These are phyloP conservation scores for Peromyscus polionotus DNA, from an alignment of 2,113 vertebrate species.

Conservation along the genomic window DNA sequence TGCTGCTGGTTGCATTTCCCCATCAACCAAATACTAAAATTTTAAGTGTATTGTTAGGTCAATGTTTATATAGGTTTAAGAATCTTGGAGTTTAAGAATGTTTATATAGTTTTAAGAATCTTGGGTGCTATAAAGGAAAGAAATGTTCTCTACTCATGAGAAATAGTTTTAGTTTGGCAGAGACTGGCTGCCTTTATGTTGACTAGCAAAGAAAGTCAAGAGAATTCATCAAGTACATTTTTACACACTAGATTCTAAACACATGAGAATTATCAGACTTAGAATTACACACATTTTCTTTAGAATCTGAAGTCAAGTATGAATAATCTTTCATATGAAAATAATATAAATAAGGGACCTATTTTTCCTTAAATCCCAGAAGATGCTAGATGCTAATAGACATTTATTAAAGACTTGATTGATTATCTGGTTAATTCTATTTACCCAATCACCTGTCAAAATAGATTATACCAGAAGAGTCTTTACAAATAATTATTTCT, in stretches of 20 bases:
- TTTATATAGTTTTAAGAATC: conserved; percentile 51
- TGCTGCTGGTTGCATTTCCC: not conserved
- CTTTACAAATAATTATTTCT: conserved; percentile 29
- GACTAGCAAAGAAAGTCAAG: conserved; percentile 72
- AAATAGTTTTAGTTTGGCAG: conserved; percentile 77
- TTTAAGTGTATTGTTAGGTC: conserved; percentile 35
- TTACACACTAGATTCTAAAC: conserved; percentile 45
- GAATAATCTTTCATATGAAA: conserved; percentile 50
- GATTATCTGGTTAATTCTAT: not conserved
- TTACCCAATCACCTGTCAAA: not conserved
- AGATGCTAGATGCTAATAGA: not conserved
- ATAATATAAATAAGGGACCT: conserved; percentile 33
- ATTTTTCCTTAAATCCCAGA: conserved; percentile 29
- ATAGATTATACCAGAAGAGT: not conserved
- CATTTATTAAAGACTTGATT: not conserved
- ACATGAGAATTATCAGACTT: not conserved
- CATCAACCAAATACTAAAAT: conserved; percentile 63
- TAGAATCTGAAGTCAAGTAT: conserved; percentile 36
- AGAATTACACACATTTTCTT: conserved; percentile 55
- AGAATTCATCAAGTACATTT: conserved; percentile 69
- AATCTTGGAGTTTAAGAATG: too few relatives aligned
- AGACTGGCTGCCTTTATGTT: conserved; percentile 49
- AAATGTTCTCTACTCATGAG: conserved; percentile 73
- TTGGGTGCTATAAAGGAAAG: conserved; percentile 67
- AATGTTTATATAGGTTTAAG: conserved; percentile 57